A percentile compares a stretch with the other conserved stretches of the same genome.
Conservation (phyloP, 2,797 vertebrate genomes). For the Bryconaethiops microstoma region DNA sequence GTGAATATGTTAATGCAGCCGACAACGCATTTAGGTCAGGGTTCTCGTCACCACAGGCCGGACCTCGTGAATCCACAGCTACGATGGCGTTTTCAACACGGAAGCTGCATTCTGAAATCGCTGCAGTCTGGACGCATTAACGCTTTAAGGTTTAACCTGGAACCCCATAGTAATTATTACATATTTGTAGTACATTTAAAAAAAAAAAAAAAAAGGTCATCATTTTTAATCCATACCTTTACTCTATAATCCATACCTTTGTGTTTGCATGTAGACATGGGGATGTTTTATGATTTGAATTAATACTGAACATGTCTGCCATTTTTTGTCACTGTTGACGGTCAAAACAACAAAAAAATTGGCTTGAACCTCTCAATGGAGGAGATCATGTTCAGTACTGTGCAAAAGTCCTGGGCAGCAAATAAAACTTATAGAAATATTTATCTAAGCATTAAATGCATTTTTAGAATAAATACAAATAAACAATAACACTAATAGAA, state of each 20-base stretch:
- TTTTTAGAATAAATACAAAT: too few relatives aligned
- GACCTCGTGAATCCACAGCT: conserved; percentile 33
- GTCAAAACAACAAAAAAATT: too few relatives aligned
- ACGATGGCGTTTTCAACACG: background rate
- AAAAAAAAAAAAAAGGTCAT: too few relatives aligned
- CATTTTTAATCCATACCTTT: too few relatives aligned
- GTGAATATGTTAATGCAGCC: conserved; percentile 67
- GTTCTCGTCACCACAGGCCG: conserved; percentile 27
- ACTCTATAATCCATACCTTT: background rate
- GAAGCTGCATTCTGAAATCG: conserved; percentile 6
- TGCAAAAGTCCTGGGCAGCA: too few relatives aligned
- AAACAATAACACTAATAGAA: too few relatives aligned
- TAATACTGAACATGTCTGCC: too few relatives aligned
- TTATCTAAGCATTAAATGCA: too few relatives aligned
- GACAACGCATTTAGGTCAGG: conserved; percentile 54
- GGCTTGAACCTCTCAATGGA: too few relatives aligned
- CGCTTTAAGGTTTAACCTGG: background rate
- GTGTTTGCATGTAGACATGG: background rate
- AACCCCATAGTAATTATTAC: background rate
- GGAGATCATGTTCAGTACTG: too few relatives aligned
- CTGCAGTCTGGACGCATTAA: background rate
- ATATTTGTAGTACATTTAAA: background rate
- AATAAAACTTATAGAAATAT: too few relatives aligned
- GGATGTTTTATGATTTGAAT: background rate
- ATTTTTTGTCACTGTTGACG: too few relatives aligned